Conservation (phyloP, 2,797 vertebrate genomes). For the Molossus molossus region DNA sequence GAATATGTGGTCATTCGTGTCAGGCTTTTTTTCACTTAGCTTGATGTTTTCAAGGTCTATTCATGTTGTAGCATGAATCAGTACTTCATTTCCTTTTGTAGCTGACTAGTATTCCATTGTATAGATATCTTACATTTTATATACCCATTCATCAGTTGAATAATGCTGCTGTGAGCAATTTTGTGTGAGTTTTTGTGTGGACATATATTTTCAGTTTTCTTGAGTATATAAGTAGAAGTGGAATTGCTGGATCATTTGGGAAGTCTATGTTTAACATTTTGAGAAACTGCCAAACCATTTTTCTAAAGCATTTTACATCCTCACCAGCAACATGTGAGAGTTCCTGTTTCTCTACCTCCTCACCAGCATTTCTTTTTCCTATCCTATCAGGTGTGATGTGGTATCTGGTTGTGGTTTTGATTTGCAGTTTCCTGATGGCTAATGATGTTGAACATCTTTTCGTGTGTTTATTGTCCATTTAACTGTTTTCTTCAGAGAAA, state of each 20-base stretch:
- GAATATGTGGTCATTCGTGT: not conserved
- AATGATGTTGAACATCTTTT: not conserved
- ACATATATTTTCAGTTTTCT: not conserved
- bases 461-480: not conserved
- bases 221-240: not conserved
- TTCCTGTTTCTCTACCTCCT: not conserved
- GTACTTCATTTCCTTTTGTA: not conserved
- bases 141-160: not conserved
- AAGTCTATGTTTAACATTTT: slow-evolving; percentile 13
- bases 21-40: not conserved
- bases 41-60: slow-evolving; percentile 6
- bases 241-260: not conserved
- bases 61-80: not conserved
- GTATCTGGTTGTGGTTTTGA: not conserved
- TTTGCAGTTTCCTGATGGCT: not conserved
- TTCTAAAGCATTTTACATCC: slow-evolving; percentile 36
- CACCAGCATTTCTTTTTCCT: not conserved
- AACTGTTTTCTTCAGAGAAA: slow-evolving; percentile 25
- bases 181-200: not conserved
- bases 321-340: not conserved
- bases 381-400: not conserved
- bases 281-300: slow-evolving; percentile 32
- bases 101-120: not conserved
- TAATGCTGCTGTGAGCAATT: not conserved
- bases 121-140: not conserved